Evolutionary conservation across 2,113 vertebrate genomes (phyloP).

Genomic region (Cygnus buccinator): DNA sequence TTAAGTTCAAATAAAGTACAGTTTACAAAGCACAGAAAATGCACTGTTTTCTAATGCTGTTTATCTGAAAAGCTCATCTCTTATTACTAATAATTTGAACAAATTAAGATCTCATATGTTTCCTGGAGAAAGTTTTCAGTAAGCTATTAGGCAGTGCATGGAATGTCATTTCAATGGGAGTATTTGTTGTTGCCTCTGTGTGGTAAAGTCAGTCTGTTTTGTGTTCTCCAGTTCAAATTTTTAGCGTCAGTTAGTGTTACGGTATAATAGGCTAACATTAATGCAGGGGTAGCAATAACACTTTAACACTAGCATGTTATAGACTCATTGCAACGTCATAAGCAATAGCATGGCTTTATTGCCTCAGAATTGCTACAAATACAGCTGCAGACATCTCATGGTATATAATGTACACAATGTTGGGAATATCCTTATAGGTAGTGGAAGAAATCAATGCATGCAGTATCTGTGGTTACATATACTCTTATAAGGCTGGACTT

Average conservation of each 20-base stretch:
- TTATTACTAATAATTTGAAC: neutral
- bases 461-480: fast-evolving
- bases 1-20: constrained; percentile 53
- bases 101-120: neutral
- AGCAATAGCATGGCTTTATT: neutral
- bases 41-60: neutral
- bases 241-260: neutral
- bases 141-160: neutral
- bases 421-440: neutral
- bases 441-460: fast-evolving
- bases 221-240: neutral
- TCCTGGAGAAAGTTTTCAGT: neutral
- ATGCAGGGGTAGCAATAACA: neutral
- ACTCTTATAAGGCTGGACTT: neutral
- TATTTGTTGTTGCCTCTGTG: neutral
- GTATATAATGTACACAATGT: fast-evolving
- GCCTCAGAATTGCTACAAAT: neutral
- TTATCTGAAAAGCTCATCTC: neutral
- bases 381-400: neutral
- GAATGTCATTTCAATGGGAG: neutral
- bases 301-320: neutral
- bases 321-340: neutral
- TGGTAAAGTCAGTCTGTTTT: neutral
- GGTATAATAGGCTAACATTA: neutral
- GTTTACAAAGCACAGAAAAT: neutral